Percentiles rank a stretch among this genome's conserved stretches.
Conservation (phyloP, 2,113 vertebrate genomes). For the Toxotes chatareus region DNA sequence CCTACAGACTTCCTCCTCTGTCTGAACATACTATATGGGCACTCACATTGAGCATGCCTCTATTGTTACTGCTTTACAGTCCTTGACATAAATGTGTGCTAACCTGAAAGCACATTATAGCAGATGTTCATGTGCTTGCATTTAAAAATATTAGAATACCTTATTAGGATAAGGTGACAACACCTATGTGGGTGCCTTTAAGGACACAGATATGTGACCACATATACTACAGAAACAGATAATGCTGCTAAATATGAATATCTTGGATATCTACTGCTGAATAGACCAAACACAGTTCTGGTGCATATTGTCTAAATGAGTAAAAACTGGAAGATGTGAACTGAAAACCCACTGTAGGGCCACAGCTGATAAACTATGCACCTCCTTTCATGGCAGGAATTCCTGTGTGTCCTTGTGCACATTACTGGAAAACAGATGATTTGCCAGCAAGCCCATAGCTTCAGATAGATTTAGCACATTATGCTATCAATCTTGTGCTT, state of each 20-base stretch:
- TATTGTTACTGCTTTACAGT: neutral
- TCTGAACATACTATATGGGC: neutral
- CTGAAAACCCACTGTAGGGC: neutral
- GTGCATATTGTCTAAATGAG: neutral
- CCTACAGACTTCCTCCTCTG: neutral
- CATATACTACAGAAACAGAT: neutral
- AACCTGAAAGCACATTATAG: neutral
- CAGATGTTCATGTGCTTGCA: too few relatives aligned
- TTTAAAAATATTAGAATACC: too few relatives aligned
- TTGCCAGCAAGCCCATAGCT: constrained; percentile 22
- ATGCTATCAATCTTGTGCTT: constrained; percentile 45
- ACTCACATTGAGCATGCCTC: neutral
- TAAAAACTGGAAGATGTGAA: neutral
- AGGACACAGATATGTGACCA: too few relatives aligned
- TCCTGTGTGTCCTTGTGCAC: neutral
- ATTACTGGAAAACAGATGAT: constrained; percentile 28
- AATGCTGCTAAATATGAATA: neutral
- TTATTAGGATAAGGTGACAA: neutral
- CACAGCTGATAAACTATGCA: neutral
- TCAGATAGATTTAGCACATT: constrained; percentile 21
- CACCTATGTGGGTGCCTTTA: too few relatives aligned
- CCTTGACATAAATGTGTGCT: neutral
- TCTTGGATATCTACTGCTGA: neutral
- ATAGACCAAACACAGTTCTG: neutral
- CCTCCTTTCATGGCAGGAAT: neutral